phyloP scores from a whole-genome alignment of 2,797 vertebrate species.

The Muraenolepis orangiensis region DNA sequence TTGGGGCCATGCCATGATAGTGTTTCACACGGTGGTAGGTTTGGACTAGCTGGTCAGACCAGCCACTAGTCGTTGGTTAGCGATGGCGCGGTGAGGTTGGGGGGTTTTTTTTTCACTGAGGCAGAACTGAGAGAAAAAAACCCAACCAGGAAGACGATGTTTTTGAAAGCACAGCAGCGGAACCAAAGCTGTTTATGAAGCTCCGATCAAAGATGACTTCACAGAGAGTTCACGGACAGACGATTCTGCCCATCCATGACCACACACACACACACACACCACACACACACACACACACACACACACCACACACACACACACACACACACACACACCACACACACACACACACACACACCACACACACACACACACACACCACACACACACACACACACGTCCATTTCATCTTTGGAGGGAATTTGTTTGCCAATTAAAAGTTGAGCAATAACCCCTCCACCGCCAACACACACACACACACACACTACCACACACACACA shows the following conservation, averaged over 20 bases:
- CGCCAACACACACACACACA: slow-evolving; percentile 35
- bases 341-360: no score
- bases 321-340: not conserved
- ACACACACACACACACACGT: not conserved
- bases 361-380: no score
- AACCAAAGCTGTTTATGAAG: slow-evolving; percentile 18
- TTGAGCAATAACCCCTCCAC: slow-evolving; percentile 58
- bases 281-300: not conserved
- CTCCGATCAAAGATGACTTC: slow-evolving; percentile 32
- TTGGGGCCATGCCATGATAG: slow-evolving; percentile 11
- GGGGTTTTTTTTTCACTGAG: not conserved
- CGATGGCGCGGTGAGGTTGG: no score
- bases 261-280: no score
- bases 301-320: not conserved
- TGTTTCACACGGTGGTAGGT: not conserved
- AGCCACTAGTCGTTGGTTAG: not conserved
- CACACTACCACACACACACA: slow-evolving; percentile 31
- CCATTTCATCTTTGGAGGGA: not conserved
- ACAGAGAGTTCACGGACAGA: not conserved
- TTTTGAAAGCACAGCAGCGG: not conserved
- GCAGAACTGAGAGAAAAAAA: not conserved
- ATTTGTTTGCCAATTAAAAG: slow-evolving; percentile 53
- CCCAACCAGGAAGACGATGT: not conserved
- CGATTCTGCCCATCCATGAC: not conserved
- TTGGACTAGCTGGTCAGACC: not conserved